Conservation (phyloP, 1,140 invertebrate species). For the Hyles euphorbiae region DNA sequence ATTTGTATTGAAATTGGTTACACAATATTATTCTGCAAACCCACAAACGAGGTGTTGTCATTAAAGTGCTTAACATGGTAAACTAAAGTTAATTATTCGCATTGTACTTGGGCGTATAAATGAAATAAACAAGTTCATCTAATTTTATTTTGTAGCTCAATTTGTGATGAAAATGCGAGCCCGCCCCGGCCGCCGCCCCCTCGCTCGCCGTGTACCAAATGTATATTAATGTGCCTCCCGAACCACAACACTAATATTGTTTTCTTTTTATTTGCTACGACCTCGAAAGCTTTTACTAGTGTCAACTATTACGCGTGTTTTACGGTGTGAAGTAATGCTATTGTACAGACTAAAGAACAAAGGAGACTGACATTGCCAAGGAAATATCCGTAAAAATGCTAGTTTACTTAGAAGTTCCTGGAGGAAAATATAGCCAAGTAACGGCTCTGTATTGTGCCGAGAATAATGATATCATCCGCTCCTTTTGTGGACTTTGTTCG, state of each 20-base stretch:
- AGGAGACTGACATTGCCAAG: slow-evolving; percentile 14
- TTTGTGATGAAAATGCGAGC: slow-evolving; percentile 57
- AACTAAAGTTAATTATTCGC: no score
- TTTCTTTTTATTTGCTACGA: slow-evolving; percentile 60
- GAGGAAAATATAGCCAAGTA: slow-evolving; percentile 14
- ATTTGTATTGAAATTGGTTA: background rate
- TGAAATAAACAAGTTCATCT: slow-evolving; percentile 56
- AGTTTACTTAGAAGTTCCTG: slow-evolving; percentile 17
- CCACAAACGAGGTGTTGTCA: no score
- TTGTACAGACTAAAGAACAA: slow-evolving; percentile 33
- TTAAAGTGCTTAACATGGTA: no score
- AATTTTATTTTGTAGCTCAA: slow-evolving; percentile 64
- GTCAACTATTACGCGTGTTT: slow-evolving; percentile 59
- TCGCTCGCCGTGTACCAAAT: slow-evolving; percentile 43
- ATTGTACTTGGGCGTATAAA: slow-evolving; percentile 19
- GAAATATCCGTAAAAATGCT: slow-evolving; percentile 19
- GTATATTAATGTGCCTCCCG: slow-evolving; percentile 67
- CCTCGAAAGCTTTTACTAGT: slow-evolving; percentile 61
- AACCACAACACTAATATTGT: slow-evolving; percentile 64
- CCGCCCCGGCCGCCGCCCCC: slow-evolving; percentile 20
- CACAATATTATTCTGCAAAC: no score
- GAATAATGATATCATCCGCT: slow-evolving; percentile 14
- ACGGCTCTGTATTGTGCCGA: slow-evolving; percentile 14
- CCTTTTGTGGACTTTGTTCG: background rate
- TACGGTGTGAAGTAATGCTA: slow-evolving; percentile 53